Conservation (phyloP, 2,888 invertebrate genomes). For the Diarsia brunnea region DNA sequence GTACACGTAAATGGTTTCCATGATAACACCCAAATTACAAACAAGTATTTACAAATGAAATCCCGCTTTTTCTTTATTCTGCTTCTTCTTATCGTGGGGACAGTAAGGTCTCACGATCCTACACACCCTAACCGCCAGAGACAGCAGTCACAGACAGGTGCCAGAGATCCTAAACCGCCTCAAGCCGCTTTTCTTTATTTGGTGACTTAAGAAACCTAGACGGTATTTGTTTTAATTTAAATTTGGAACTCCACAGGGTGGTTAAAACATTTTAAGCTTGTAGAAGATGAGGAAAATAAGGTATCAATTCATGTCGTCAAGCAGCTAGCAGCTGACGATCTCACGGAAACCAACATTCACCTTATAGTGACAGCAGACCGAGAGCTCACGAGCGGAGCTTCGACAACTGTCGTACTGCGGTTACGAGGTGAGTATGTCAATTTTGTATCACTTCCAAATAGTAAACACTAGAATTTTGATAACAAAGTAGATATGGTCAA, state of each 20-base stretch:
- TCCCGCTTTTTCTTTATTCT: not conserved
- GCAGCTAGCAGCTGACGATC: constrained; percentile 70
- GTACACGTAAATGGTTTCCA: not conserved
- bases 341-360: constrained; percentile 73
- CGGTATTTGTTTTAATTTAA: not conserved
- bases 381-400: constrained; percentile 80
- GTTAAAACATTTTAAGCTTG: constrained; percentile 71
- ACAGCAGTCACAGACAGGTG: no score
- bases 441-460: no score
- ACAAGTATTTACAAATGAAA: not conserved
- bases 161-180: no score
- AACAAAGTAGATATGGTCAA: no score
- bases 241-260: constrained; percentile 72
- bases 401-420: constrained; percentile 79
- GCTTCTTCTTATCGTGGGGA: no score
- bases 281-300: constrained; percentile 66
- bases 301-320: constrained; percentile 70
- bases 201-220: not conserved
- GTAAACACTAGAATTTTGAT: no score
- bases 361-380: constrained; percentile 79
- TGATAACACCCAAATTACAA: not conserved
- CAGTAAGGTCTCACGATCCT: no score
- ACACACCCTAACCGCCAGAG: no score
- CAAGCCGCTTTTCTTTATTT: not conserved
- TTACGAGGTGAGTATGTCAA: constrained; percentile 62